Percentiles rank a stretch among this genome's conserved stretches.
Conservation (phyloP, 2,888 invertebrate genomes). For the Argyresthia albistria region DNA sequence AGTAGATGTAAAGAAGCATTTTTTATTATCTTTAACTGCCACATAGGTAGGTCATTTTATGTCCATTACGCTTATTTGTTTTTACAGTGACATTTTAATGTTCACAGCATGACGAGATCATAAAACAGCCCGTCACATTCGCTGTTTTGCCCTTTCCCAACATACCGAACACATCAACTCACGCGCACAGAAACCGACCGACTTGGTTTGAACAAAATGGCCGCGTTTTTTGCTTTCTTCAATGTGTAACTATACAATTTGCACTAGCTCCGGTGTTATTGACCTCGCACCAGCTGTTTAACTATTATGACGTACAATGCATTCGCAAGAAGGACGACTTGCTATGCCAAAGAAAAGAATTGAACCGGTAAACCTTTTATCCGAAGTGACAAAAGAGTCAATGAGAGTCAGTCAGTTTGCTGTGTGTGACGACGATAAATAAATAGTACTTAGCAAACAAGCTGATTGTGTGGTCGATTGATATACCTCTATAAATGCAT, state of each 20-base stretch:
- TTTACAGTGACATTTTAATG: too few relatives aligned
- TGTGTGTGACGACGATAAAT: background rate
- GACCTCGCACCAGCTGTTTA: constrained; percentile 66
- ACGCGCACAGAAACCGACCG: constrained; percentile 9
- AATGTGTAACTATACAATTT: constrained; percentile 63
- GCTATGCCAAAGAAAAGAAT: constrained; percentile 32
- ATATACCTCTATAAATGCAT: background rate
- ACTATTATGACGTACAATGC: constrained; percentile 48
- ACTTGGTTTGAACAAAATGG: constrained; percentile 26
- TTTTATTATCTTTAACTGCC: too few relatives aligned
- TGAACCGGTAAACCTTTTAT: constrained; percentile 48
- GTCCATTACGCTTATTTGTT: too few relatives aligned
- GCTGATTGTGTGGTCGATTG: background rate
- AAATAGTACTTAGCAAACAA: constrained; percentile 7
- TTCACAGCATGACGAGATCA: background rate
- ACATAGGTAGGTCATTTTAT: too few relatives aligned
- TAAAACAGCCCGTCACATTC: constrained; percentile 24
- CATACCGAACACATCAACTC: constrained; percentile 20
- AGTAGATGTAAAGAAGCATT: background rate
- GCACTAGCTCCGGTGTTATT: constrained; percentile 55
- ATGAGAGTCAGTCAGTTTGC: constrained; percentile 25
- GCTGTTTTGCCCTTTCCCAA: constrained; percentile 29
- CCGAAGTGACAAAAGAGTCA: constrained; percentile 59
- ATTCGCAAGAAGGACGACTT: constrained; percentile 48
- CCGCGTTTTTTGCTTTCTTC: constrained; percentile 49